A percentile compares a stretch with the other conserved stretches of the same genome.
These are phyloP conservation scores for Girardinichthys multiradiatus DNA, from an alignment of 2,113 vertebrate species.

Conservation along the genomic window DNA sequence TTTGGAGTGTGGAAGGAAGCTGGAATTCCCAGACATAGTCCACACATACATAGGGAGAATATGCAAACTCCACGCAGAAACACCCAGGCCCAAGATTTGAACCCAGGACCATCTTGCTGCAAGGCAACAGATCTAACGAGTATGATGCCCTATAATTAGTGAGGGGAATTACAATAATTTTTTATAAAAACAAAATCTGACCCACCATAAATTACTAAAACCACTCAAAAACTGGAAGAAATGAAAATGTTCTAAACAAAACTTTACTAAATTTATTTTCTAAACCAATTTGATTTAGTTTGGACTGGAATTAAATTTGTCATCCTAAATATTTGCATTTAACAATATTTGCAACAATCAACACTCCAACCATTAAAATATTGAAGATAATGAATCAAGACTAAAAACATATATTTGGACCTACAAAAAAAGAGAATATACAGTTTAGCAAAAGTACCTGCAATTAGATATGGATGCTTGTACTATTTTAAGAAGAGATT, in stretches of 20 bases:
- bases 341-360: neutral
- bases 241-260: neutral
- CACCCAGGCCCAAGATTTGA: too few species aligned
- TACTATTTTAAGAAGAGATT: neutral
- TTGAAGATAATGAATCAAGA: neutral
- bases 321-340: neutral
- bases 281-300: too few species aligned
- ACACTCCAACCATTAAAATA: neutral
- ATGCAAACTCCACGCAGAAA: too few species aligned
- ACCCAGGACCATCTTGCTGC: too few species aligned
- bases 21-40: too few species aligned
- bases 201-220: neutral
- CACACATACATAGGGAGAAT: too few species aligned
- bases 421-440: neutral
- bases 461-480: neutral
- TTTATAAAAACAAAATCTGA: neutral
- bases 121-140: too few species aligned
- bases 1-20: too few species aligned
- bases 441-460: neutral
- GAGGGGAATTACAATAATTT: too few species aligned
- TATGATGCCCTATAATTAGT: too few species aligned
- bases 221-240: neutral
- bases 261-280: neutral
- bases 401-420: too few species aligned
- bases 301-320: neutral